A percentile compares a stretch with the other conserved stretches of the same genome.
Conservation (phyloP, 2,113 vertebrate species). For the Antechinus stuartii region DNA sequence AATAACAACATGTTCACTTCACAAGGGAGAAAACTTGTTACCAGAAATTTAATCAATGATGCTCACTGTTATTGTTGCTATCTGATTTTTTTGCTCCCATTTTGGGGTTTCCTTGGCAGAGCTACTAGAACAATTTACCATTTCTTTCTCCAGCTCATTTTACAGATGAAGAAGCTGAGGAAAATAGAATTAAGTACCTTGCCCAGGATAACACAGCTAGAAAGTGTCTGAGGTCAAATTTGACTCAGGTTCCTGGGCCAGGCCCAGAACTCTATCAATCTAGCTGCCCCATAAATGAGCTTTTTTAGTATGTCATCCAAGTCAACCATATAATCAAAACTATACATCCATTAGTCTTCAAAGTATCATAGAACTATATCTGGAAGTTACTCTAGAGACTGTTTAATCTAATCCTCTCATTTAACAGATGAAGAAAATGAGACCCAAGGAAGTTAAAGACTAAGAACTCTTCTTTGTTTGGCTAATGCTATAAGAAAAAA, state of each 20-base stretch:
- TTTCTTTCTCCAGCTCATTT: too few relatives aligned
- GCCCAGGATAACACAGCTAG: too few relatives aligned
- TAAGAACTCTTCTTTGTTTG: neutral
- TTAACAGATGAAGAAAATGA: neutral
- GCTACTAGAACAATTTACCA: too few relatives aligned
- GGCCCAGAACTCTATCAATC: too few relatives aligned
- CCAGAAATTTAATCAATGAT: neutral
- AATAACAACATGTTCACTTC: neutral
- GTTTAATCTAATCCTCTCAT: neutral
- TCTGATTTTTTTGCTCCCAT: too few relatives aligned
- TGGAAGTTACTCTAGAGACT: neutral
- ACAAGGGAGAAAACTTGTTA: neutral
- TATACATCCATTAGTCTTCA: neutral
- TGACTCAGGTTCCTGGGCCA: too few relatives aligned
- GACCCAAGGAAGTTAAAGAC: neutral
- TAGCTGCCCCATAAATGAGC: too few relatives aligned
- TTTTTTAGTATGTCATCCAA: neutral
- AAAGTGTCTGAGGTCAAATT: too few relatives aligned
- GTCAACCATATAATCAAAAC: neutral
- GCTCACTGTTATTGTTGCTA: neutral
- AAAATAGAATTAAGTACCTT: too few relatives aligned
- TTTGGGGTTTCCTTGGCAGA: too few relatives aligned
- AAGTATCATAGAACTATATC: neutral
- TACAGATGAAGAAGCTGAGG: too few relatives aligned
- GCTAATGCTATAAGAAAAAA: neutral